Evolutionary conservation across 2,797 vertebrate genomes (phyloP).

Genomic region (Cynopterus sphinx): DNA sequence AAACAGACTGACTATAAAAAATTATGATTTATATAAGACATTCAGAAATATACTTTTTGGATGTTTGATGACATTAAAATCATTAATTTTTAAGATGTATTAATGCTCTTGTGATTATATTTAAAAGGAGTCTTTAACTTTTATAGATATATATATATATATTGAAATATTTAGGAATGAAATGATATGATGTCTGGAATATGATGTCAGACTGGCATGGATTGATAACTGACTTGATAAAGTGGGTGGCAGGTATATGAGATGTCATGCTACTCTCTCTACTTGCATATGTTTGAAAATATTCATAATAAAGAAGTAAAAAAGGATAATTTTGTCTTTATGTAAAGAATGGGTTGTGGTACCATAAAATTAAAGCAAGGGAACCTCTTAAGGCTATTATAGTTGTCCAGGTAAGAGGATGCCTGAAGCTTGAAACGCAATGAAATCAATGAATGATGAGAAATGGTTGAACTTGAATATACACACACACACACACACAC

Average conservation of each 20-base stretch:
- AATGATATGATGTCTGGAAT: neutral
- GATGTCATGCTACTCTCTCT: neutral
- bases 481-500: too few relatives aligned
- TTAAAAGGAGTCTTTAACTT: constrained; percentile 3
- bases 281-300: neutral
- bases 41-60: neutral
- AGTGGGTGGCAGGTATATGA: neutral
- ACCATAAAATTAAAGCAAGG: neutral
- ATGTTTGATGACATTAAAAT: neutral
- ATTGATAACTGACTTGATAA: neutral
- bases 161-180: constrained; percentile 1
- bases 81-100: neutral
- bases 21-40: neutral
- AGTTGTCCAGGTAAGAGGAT: neutral
- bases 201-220: neutral
- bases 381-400: neutral
- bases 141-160: neutral
- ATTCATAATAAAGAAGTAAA: neutral
- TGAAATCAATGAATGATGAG: neutral
- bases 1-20: neutral
- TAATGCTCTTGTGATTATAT: neutral
- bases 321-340: neutral
- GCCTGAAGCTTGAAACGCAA: neutral
- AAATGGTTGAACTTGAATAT: neutral
- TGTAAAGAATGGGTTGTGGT: neutral